Evolutionary conservation across 2,797 vertebrate genomes (phyloP).

Genomic region (Pteropus rufus): DNA sequence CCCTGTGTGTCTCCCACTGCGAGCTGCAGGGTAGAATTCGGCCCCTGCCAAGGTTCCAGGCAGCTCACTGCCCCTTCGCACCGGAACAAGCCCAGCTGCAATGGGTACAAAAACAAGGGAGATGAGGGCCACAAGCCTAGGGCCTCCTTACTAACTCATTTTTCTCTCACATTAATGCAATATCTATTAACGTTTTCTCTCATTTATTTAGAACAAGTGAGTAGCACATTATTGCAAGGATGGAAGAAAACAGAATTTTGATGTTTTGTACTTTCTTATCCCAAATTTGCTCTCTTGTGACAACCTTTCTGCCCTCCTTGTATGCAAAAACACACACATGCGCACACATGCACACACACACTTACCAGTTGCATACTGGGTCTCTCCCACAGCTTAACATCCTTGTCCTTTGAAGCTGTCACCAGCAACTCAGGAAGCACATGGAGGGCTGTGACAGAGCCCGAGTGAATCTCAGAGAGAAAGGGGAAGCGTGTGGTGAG

Average conservation of each 20-base stretch:
- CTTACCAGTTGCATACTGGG: slow-evolving; percentile 87
- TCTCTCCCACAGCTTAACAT: slow-evolving; percentile 91
- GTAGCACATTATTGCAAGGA: background rate
- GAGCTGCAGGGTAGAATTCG: slow-evolving; percentile 74
- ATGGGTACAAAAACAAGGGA: background rate
- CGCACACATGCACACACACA: background rate
- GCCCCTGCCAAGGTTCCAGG: slow-evolving; percentile 83
- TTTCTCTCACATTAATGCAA: background rate
- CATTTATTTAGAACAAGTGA: background rate
- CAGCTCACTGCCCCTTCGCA: slow-evolving; percentile 85
- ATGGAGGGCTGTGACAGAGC: slow-evolving; percentile 84
- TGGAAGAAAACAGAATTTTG: background rate
- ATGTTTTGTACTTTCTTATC: background rate
- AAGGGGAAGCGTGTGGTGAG: background rate
- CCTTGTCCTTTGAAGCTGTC: slow-evolving; percentile 88
- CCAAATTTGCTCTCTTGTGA: background rate
- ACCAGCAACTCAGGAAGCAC: slow-evolving; percentile 84
- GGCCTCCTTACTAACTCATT: background rate
- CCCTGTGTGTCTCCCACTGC: slow-evolving; percentile 87
- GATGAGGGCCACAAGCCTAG: background rate
- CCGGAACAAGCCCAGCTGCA: slow-evolving; percentile 89
- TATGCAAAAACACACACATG: too few relatives aligned
- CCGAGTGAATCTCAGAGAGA: slow-evolving; percentile 85
- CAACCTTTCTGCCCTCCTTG: background rate
- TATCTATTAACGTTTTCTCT: too few relatives aligned